phyloP scores from a whole-genome alignment of 2,797 vertebrate species.

The Meda fulgida region DNA sequence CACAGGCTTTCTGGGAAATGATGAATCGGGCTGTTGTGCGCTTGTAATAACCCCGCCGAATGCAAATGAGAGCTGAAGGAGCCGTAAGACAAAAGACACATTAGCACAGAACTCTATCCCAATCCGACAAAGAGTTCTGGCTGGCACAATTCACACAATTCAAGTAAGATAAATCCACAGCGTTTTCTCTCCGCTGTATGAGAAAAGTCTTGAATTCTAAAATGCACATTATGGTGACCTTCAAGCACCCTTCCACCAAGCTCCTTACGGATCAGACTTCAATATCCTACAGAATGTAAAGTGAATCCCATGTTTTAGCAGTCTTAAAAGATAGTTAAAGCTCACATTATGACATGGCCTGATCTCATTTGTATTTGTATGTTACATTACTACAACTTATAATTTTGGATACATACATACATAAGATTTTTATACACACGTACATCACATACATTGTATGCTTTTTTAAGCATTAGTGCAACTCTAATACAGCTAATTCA shows the following conservation, averaged over 20 bases:
- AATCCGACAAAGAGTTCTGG: slow-evolving; percentile 51
- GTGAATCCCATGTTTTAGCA: slow-evolving; percentile 39
- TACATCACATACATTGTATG: neutral
- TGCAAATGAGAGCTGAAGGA: slow-evolving; percentile 81
- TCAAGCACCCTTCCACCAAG: slow-evolving; percentile 49
- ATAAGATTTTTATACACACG: too few relatives aligned
- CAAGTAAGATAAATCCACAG: slow-evolving; percentile 55
- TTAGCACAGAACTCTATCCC: slow-evolving; percentile 55
- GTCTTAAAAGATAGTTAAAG: slow-evolving; percentile 35
- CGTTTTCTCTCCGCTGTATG: slow-evolving; percentile 36
- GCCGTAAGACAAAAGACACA: slow-evolving; percentile 72
- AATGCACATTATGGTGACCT: slow-evolving; percentile 48
- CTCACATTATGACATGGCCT: neutral
- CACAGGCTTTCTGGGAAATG: slow-evolving; percentile 77
- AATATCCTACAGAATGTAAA: slow-evolving; percentile 42
- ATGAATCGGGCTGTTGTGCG: slow-evolving; percentile 81
- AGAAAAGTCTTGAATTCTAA: slow-evolving; percentile 48
- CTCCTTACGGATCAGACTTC: slow-evolving; percentile 33
- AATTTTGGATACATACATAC: too few relatives aligned
- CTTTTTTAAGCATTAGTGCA: slow-evolving; percentile 4
- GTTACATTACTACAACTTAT: neutral
- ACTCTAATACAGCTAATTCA: slow-evolving; percentile 69
- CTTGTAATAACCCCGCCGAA: slow-evolving; percentile 80
- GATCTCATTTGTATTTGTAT: slow-evolving; percentile 2
- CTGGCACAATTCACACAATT: slow-evolving; percentile 50